Conservation (phyloP, 2,797 vertebrate species). For the Rhinoraja longicauda region DNA sequence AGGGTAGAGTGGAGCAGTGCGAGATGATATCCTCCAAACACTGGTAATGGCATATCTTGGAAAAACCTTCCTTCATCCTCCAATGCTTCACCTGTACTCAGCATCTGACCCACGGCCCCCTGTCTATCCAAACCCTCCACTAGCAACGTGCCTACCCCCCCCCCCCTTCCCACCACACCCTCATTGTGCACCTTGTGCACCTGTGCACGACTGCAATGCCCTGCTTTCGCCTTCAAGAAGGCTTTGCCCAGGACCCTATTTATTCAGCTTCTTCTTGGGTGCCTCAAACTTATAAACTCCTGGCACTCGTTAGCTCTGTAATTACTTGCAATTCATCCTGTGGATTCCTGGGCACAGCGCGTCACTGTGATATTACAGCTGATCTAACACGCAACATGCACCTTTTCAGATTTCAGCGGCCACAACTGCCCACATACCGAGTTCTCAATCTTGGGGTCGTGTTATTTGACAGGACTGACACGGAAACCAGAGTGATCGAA, state of each 20-base stretch:
- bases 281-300: not conserved
- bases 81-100: not conserved
- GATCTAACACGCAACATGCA: not conserved
- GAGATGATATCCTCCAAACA: not conserved
- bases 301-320: not conserved
- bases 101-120: not conserved
- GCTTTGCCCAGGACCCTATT: not conserved
- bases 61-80: not conserved
- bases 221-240: not conserved
- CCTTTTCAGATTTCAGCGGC: not conserved
- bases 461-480: not conserved
- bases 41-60: not conserved
- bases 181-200: not conserved
- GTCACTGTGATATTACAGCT: not conserved
- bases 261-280: not conserved
- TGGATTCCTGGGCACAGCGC: not conserved
- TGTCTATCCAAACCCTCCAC: not conserved
- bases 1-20: not conserved
- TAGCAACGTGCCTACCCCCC: not conserved
- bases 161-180: not conserved
- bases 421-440: not conserved
- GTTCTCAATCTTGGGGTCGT: not conserved
- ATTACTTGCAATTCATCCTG: not conserved
- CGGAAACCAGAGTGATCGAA: not conserved
- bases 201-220: not conserved